These are phyloP conservation scores for Meandrusa payeni DNA, from an alignment of 2,888 invertebrate species.

Conservation along the genomic window DNA sequence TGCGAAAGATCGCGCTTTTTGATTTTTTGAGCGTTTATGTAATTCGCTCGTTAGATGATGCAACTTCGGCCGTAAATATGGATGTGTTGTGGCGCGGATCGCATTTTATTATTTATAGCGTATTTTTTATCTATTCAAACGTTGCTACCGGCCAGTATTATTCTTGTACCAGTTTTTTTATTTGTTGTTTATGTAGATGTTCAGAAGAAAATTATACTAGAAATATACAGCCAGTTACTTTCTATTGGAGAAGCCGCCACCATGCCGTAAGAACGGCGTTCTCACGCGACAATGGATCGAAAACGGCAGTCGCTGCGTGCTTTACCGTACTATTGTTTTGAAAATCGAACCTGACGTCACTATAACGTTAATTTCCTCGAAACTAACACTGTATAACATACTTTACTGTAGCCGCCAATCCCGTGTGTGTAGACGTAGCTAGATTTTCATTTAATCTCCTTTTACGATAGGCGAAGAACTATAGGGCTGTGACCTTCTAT, in stretches of 20 bases:
- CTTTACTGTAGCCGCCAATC: constrained; percentile 11
- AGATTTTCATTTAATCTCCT: too few relatives aligned
- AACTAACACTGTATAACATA: constrained; percentile 29
- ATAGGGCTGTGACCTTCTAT: too few relatives aligned
- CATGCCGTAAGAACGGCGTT: constrained; percentile 52
- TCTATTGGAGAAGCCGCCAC: constrained; percentile 64
- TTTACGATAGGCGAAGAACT: too few relatives aligned
- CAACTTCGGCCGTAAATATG: constrained; percentile 59
- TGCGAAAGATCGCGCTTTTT: constrained; percentile 60
- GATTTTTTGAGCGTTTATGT: constrained; percentile 55
- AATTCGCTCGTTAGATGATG: constrained; percentile 59
- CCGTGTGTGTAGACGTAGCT: background rate
- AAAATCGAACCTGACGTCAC: constrained; percentile 62
- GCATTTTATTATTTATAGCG: too few relatives aligned
- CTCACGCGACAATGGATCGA: constrained; percentile 62
- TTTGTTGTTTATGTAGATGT: too few relatives aligned
- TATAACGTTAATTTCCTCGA: constrained; percentile 59
- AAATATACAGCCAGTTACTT: constrained; percentile 52
- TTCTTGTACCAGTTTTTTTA: too few relatives aligned
- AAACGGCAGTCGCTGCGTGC: constrained; percentile 53
- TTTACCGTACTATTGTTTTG: constrained; percentile 67
- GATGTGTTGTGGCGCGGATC: constrained; percentile 39
- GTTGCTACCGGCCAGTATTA: too few relatives aligned
- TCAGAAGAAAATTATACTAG: background rate
- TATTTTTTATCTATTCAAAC: too few relatives aligned